These are phyloP conservation scores for Corythucha ciliata DNA, from an alignment of 2,888 invertebrate species.

Conservation along the genomic window DNA sequence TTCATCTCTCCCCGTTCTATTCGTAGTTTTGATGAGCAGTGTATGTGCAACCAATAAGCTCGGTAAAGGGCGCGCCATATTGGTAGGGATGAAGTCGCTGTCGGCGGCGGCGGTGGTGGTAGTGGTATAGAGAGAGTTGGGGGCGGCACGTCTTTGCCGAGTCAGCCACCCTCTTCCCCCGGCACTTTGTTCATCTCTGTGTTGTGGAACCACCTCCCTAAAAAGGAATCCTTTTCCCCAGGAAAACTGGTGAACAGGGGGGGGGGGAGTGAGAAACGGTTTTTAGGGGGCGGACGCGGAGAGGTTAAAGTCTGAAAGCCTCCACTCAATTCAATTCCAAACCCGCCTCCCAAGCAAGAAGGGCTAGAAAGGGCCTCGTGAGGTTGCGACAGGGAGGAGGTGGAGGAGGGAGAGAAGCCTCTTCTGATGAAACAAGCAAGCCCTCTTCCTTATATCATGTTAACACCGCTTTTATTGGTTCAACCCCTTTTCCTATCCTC, in stretches of 20 bases:
- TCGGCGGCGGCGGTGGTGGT: constrained; percentile 11
- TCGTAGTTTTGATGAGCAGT: constrained; percentile 36
- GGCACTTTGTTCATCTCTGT: constrained; percentile 1
- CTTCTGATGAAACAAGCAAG: constrained; percentile 24
- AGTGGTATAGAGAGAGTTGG: constrained; percentile 2
- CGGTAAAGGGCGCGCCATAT: constrained; percentile 36
- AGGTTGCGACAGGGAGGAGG: too few relatives aligned
- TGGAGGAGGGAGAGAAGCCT: too few relatives aligned
- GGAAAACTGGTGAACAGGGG: background rate
- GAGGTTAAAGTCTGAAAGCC: too few relatives aligned
- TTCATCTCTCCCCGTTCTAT: too few relatives aligned
- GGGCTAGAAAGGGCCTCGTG: too few relatives aligned
- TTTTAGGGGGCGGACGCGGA: too few relatives aligned
- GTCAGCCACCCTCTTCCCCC: constrained; percentile 22
- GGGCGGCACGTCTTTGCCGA: constrained; percentile 23
- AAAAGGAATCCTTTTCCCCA: background rate
- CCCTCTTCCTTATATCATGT: constrained; percentile 27
- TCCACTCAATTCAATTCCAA: constrained; percentile 22
- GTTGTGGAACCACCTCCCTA: background rate
- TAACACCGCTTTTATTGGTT: constrained; percentile 30
- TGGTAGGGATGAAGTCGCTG: constrained; percentile 37
- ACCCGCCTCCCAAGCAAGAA: constrained; percentile 22
- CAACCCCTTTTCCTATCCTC: constrained; percentile 11
- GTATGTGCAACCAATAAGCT: constrained; percentile 37
- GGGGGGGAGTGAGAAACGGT: too few relatives aligned